Base-by-base conservation (phyloP, 2,797 vertebrate genomes). In the Anguilla obscura region DNA sequence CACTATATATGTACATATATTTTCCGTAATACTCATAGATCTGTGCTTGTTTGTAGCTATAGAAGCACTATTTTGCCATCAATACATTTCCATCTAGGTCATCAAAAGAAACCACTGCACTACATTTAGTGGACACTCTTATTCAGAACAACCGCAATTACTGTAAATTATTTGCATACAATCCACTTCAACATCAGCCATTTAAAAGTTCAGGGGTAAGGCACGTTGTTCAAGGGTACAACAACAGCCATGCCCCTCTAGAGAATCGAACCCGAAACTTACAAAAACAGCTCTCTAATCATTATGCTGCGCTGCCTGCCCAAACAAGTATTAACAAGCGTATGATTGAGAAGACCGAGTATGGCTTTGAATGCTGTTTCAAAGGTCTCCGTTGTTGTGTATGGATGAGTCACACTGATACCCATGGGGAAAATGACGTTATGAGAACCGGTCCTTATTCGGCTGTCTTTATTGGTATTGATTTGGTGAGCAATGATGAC, bases 41-140 rank as follows among this genome's bases (percentile, higher is more conserved):
- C 63, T 66, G 58, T 63, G 50, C 50, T 12, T 52, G 50, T 52
- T 52, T 52, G 12, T 16, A 56, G 54, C 14, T 56, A 16, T 56
- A 56, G 14, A 56, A 56, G 54, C 3, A 30, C 18, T 30, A 71
- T 79, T 79, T 45, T 36, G 33, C 30, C 14, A 79, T 18, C 12
- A 21, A 79, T 45, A 76, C 71, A 79, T 79, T 79, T 79, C 74
- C 74, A 79, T 79, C 45, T 21, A 79, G 6, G 33, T 40, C 74
- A 45, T 36, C 63, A n/a, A 69, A 69, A 69, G 7, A 69, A n/a
- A 69, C n/a, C 27, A 69, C 18, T 69, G n/a, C 63, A 69, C n/a
- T n/a, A 69, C 63, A 69, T 69, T 63, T 6, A 63, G 16, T 21
- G 60, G 60, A 24, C 21, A 63, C 18, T 27, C 24, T 69, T 69